Evolutionary conservation across 2,113 vertebrate species (phyloP).

Genomic region (Philantomba maxwellii): DNA sequence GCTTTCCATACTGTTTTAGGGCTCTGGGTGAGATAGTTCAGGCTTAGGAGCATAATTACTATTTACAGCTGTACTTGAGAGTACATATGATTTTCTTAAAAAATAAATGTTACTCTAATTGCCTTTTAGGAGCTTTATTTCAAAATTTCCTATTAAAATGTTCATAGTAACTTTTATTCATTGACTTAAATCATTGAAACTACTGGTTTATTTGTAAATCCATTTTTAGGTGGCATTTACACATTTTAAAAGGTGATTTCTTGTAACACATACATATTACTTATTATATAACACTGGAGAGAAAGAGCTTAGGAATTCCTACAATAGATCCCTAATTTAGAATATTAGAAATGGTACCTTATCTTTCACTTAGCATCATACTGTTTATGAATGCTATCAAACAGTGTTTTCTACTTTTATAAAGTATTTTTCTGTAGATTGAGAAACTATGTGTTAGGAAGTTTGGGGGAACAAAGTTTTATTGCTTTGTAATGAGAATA

Average conservation of each 20-base stretch:
- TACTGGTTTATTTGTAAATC: slow-evolving; percentile 11
- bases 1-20: background rate
- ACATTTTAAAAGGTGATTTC: background rate
- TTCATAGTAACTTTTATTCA: slow-evolving; percentile 19
- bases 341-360: background rate
- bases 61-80: slow-evolving; percentile 31
- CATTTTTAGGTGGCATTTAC: background rate
- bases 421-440: background rate
- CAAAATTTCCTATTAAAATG: slow-evolving; percentile 4
- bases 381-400: background rate
- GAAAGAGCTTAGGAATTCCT: background rate
- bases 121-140: background rate
- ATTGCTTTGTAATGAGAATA: background rate
- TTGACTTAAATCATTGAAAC: background rate
- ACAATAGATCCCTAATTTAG: background rate
- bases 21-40: slow-evolving; percentile 14
- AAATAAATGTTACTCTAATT: background rate
- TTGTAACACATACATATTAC: background rate
- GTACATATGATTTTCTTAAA: background rate
- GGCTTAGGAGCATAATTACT: background rate
- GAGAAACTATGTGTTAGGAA: background rate
- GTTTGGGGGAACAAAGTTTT: background rate
- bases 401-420: background rate
- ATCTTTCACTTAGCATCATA: background rate
- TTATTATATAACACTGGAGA: background rate